These are phyloP conservation scores for Panopea generosa DNA, from an alignment of 2,888 invertebrate genomes.

Conservation along the genomic window DNA sequence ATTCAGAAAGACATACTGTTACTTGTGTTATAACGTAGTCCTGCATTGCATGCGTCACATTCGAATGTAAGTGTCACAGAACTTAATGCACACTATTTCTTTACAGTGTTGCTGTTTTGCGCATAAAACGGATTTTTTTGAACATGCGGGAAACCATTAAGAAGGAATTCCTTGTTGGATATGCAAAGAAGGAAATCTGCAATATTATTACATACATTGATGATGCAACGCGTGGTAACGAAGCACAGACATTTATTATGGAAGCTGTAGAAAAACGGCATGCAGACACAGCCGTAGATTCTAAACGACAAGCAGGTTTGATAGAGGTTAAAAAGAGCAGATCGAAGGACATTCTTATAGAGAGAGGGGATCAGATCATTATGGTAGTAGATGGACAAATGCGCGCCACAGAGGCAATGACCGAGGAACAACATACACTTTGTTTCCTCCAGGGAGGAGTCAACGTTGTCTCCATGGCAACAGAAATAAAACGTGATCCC, in stretches of 20 bases:
- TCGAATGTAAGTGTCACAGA: too few species aligned
- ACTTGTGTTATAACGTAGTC: too few species aligned
- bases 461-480: conserved; percentile 61
- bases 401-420: conserved; percentile 45
- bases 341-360: conserved; percentile 62
- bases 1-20: too few species aligned
- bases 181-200: conserved; percentile 60
- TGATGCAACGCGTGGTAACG: conserved; percentile 56
- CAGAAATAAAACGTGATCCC: conserved; percentile 67
- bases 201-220: conserved; percentile 66
- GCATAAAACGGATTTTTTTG: conserved; percentile 64
- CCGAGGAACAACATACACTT: conserved; percentile 52
- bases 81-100: too few species aligned
- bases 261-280: conserved; percentile 60
- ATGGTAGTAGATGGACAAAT: conserved; percentile 64
- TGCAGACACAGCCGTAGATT: conserved; percentile 50
- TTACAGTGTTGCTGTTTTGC: conserved; percentile 60
- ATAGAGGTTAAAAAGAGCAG: conserved; percentile 65
- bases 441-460: conserved; percentile 50
- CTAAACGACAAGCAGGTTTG: conserved; percentile 49
- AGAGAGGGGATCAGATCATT: conserved; percentile 58
- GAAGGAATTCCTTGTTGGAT: conserved; percentile 66
- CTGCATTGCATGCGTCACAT: too few species aligned
- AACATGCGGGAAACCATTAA: conserved; percentile 70
- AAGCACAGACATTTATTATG: conserved; percentile 60